phyloP scores from a whole-genome alignment of 2,113 vertebrate species.

The Hypocryptadius cinnamomeus region DNA sequence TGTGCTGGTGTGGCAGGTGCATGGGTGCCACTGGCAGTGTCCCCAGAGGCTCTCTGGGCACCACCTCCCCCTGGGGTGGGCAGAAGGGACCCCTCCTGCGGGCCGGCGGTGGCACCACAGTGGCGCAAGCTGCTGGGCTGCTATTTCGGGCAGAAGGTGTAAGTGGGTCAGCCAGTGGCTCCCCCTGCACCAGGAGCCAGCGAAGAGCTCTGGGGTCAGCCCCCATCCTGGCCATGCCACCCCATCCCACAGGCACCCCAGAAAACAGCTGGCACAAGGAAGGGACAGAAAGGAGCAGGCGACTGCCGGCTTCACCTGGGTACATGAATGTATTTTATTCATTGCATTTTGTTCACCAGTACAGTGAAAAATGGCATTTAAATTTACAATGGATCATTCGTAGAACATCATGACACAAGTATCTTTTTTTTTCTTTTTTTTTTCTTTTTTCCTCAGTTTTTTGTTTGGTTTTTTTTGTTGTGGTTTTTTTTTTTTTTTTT shows the following conservation, averaged over 20 bases:
- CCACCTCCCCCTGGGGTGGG: neutral
- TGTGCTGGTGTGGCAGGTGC: neutral
- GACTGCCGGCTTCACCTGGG: neutral
- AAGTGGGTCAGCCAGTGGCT: constrained; percentile 41
- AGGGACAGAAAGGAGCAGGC: neutral
- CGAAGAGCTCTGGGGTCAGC: neutral
- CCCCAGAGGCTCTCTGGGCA: neutral
- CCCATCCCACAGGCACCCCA: neutral
- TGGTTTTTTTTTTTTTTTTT: constrained; percentile 64
- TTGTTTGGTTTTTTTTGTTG: neutral
- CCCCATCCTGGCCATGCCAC: neutral
- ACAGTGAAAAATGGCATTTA: constrained; percentile 95
- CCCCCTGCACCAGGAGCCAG: neutral
- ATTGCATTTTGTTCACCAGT: constrained; percentile 94
- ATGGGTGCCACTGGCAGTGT: neutral
- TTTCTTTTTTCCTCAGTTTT: neutral
- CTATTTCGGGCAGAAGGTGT: neutral
- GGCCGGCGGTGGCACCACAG: neutral
- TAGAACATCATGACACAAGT: constrained; percentile 88
- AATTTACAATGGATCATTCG: constrained; percentile 95
- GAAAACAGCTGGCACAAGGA: neutral
- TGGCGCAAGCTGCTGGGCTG: neutral
- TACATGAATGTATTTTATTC: constrained; percentile 77
- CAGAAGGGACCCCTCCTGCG: neutral
- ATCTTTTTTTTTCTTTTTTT: neutral